Evolutionary conservation across 2,113 vertebrate species (phyloP).

Genomic region (Fregetta grallaria): DNA sequence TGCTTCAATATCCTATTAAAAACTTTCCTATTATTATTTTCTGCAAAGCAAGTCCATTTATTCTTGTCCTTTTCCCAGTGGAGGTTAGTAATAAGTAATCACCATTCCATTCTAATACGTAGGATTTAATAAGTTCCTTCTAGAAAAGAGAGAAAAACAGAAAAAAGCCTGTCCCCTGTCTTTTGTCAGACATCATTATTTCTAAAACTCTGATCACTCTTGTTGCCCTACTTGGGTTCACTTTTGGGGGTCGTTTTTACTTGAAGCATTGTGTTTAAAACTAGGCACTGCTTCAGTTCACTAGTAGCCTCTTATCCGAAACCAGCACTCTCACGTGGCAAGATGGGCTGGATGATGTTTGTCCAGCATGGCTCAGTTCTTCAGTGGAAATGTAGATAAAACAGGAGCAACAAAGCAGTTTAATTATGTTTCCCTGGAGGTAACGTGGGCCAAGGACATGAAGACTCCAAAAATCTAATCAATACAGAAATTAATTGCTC

Average conservation of each 20-base stretch:
- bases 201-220: neutral
- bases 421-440: neutral
- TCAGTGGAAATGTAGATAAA: neutral
- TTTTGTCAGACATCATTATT: neutral
- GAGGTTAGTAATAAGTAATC: neutral
- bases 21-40: neutral
- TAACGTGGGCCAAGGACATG: rapidly evolving
- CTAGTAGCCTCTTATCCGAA: neutral
- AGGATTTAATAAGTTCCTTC: neutral
- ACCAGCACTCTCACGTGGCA: neutral
- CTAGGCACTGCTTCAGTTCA: neutral
- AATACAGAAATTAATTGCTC: neutral
- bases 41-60: neutral
- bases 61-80: neutral
- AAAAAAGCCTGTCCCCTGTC: neutral
- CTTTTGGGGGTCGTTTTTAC: neutral
- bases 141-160: neutral
- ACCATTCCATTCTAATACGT: neutral
- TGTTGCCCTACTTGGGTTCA: neutral
- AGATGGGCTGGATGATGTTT: neutral
- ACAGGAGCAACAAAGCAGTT: neutral
- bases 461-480: neutral
- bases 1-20: neutral
- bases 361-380: neutral
- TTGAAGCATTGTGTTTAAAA: neutral